A percentile compares a stretch with the other conserved stretches of the same genome.
Evolutionary conservation across 2,113 vertebrate species (phyloP).

Genomic region (Bubalus kerabau): DNA sequence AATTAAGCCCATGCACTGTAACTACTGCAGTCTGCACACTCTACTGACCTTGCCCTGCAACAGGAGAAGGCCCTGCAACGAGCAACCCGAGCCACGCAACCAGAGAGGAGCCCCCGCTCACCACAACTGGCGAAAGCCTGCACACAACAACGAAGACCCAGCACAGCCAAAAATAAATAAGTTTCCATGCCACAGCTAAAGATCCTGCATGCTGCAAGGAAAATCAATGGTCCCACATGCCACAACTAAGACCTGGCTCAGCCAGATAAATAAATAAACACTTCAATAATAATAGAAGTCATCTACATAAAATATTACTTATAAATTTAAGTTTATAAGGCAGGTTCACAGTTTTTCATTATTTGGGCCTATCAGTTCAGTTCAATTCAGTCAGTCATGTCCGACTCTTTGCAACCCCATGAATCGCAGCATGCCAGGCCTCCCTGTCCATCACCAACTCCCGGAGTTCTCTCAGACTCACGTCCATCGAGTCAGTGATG

Average conservation of each 20-base stretch:
- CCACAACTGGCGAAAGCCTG: not conserved
- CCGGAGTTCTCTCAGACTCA: rapidly evolving
- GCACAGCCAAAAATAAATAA: not conserved
- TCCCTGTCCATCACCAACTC: too few relatives aligned
- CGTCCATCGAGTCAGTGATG: rapidly evolving
- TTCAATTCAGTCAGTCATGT: too few relatives aligned
- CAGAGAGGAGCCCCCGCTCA: not conserved
- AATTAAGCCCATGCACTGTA: not conserved
- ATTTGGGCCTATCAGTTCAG: not conserved
- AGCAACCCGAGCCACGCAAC: not conserved
- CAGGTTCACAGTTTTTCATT: not conserved
- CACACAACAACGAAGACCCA: rapidly evolving
- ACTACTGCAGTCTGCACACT: not conserved
- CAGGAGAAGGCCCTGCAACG: not conserved
- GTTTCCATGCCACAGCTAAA: not conserved
- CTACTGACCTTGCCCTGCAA: not conserved
- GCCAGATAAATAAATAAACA: not conserved
- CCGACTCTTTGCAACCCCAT: too few relatives aligned
- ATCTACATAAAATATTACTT: not conserved
- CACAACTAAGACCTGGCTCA: not conserved
- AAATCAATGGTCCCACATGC: not conserved
- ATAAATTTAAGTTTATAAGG: not conserved
- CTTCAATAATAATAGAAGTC: not conserved
- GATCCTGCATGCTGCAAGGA: not conserved
- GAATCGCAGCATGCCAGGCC: too few relatives aligned